Percentiles rank a stretch among this genome's conserved stretches.
These are phyloP conservation scores for Holcopasites calliopsidis DNA, from an alignment of 1,140 invertebrate genomes.

Conservation along the genomic window DNA sequence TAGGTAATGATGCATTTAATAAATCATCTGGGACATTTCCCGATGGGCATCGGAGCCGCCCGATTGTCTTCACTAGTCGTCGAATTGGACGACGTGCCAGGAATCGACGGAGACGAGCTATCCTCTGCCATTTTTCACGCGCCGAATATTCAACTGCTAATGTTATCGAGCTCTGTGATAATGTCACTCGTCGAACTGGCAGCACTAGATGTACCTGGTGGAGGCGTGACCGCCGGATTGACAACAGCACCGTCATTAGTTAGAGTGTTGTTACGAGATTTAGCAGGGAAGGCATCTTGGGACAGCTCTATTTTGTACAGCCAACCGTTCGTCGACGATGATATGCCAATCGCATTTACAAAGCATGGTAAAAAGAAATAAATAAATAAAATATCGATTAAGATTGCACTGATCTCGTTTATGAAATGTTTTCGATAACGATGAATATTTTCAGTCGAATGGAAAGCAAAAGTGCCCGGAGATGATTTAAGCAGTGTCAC, in stretches of 20 bases:
- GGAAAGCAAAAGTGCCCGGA: conserved; percentile 60
- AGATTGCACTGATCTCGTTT: neutral
- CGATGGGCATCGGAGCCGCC: conserved; percentile 92
- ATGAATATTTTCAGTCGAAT: conserved; percentile 58
- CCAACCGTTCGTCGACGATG: conserved; percentile 79
- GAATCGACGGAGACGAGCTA: conserved; percentile 86
- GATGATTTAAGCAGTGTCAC: conserved; percentile 72
- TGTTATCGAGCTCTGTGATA: conserved; percentile 90
- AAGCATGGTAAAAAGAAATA: conserved; percentile 64
- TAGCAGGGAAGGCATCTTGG: conserved; percentile 98
- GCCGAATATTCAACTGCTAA: conserved; percentile 94
- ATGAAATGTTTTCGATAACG: neutral
- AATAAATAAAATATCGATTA: neutral
- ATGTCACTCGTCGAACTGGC: conserved; percentile 96
- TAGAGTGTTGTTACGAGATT: conserved; percentile 92
- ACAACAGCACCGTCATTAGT: conserved; percentile 85
- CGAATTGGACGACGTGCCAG: conserved; percentile 95
- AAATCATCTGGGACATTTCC: conserved; percentile 94
- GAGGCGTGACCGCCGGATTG: conserved; percentile 89
- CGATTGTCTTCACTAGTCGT: conserved; percentile 91
- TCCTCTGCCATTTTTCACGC: conserved; percentile 89
- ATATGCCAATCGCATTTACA: conserved; percentile 57
- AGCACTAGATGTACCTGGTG: conserved; percentile 90
- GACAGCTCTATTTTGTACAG: conserved; percentile 94
- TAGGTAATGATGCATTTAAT: conserved; percentile 88